Evolutionary conservation across 2,888 invertebrate genomes (phyloP), one percentile per base, ranked within the genome.

Genomic region (Drosophila demipolita): DNA sequence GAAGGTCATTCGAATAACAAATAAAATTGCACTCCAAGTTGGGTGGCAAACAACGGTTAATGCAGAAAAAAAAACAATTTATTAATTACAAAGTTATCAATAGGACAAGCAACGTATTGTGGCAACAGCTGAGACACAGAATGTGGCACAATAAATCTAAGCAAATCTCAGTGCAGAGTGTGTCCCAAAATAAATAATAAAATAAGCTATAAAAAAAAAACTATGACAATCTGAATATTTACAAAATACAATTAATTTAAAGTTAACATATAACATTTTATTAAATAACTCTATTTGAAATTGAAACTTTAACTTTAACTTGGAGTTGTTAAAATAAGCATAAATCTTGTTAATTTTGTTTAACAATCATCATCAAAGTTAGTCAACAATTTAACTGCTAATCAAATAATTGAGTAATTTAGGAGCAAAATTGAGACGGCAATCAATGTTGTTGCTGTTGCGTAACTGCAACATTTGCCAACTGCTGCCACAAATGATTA

Each of bases 321-420:
- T 3, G 0, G 45, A 20, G 3, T 45, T 45, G 45, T 3, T 20
- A 1, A 45, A 15, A 20, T 12, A 7, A 4, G 7, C 23, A 23
- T 8, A 45, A 45, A 45, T 45, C 23, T 23, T 45, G 1, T 45
- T 23, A 8, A 4, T 8, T 45, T 45, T 1, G 20, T 15, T 45
- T 4, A 15, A 4, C 45, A 45, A 45, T 45, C 45, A 45, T 15
- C 23, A 17, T 26, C 23, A 38, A 26, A 35, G n/a, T 15, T 29
- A 55, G 8, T 17, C 23, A 63, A 20, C 20, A 32, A 17, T 23
- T 55, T 40, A 36, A 29, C 29, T 20, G 20, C 3, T 65, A 58
- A 29, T 48, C 33, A 75, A 78, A 66, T 64, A 64, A 76, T 78
- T 73, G 52, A 76, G 78, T 64, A 53, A 78, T 78, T 76, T 64